Conservation (phyloP, 2,888 invertebrate genomes). For the Rhimphoctona megacephalus region DNA sequence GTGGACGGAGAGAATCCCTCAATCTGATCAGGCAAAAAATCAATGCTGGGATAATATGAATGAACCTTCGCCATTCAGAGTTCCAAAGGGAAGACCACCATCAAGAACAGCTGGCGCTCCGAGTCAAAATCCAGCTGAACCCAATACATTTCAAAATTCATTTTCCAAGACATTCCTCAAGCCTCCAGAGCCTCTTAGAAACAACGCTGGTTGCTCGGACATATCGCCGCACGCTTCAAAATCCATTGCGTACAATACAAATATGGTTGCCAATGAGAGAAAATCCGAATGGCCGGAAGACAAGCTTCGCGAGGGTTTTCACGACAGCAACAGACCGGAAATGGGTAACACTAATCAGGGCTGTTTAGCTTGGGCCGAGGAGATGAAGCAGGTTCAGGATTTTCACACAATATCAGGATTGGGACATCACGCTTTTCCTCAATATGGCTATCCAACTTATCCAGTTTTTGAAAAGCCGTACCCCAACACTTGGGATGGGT, state of each 20-base stretch:
- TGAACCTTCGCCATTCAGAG: constrained; percentile 87
- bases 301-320: constrained; percentile 78
- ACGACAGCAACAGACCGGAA: constrained; percentile 77
- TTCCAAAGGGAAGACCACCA: constrained; percentile 89
- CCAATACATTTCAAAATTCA: constrained; percentile 84
- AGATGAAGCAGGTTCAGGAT: constrained; percentile 82
- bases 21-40: constrained; percentile 68
- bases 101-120: constrained; percentile 86
- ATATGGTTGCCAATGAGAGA: constrained; percentile 71
- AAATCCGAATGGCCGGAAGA: constrained; percentile 78
- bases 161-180: constrained; percentile 87
- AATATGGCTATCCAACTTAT: constrained; percentile 86
- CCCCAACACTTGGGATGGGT: constrained; percentile 82
- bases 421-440: constrained; percentile 79
- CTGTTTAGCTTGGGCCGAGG: constrained; percentile 80
- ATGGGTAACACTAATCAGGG: constrained; percentile 74
- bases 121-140: constrained; percentile 84
- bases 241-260: neutral
- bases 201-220: constrained; percentile 77
- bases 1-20: constrained; percentile 65
- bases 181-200: constrained; percentile 88
- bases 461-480: constrained; percentile 86
- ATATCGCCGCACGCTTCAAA: constrained; percentile 70
- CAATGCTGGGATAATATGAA: constrained; percentile 76
- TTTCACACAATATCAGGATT: constrained; percentile 79